These are phyloP conservation scores for Tinamus major DNA, from an alignment of 2,797 vertebrate genomes.

Conservation along the genomic window DNA sequence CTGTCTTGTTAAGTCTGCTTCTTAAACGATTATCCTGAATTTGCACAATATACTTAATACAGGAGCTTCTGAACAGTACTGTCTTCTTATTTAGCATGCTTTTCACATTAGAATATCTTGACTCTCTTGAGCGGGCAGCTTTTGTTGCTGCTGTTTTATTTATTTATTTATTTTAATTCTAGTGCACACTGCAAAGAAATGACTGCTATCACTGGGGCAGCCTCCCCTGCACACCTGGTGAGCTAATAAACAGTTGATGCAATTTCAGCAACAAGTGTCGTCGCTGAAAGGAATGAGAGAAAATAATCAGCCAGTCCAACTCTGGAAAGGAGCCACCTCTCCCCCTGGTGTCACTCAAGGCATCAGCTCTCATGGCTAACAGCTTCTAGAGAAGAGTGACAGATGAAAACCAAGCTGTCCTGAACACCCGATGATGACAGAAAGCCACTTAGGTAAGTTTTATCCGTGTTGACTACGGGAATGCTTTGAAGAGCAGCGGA, in stretches of 20 bases:
- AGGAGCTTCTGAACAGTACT: background rate
- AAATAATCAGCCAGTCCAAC: background rate
- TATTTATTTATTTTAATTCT: background rate
- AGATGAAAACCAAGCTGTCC: background rate
- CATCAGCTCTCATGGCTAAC: background rate
- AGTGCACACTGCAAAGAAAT: background rate
- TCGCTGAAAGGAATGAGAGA: background rate
- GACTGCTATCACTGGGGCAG: background rate
- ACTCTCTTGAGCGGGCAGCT: background rate
- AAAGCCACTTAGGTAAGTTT: background rate
- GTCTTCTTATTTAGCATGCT: background rate
- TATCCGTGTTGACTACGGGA: background rate
- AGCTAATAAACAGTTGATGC: background rate
- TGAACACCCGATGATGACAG: background rate
- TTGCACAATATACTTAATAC: background rate
- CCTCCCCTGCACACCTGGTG: background rate
- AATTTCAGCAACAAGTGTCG: background rate
- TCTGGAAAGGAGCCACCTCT: background rate
- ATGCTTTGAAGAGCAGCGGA: background rate
- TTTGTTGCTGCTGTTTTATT: background rate
- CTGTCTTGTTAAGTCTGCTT: background rate
- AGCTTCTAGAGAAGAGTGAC: background rate
- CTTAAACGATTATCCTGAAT: background rate
- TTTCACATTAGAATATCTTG: background rate
- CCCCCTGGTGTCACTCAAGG: background rate